Evolutionary conservation across 1,140 invertebrate species (phyloP).

Genomic region (Hycleus cichorii): DNA sequence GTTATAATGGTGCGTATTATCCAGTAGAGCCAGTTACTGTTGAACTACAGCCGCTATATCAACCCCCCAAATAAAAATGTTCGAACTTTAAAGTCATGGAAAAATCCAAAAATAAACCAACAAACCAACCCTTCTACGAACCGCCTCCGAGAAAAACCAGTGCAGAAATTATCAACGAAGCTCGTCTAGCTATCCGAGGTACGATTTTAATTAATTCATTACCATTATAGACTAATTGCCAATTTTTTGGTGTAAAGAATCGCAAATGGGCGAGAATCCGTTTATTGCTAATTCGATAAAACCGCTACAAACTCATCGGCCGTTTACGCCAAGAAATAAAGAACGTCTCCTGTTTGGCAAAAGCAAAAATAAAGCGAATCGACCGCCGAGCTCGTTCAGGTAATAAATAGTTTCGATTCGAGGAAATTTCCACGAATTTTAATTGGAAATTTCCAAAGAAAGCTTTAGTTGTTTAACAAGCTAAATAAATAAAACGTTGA

Average conservation of each 20-base stretch:
- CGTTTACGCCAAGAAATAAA: conserved; percentile 71
- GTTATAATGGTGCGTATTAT: not conserved
- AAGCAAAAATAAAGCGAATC: conserved; percentile 43
- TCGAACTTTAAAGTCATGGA: no score
- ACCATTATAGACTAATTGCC: not conserved
- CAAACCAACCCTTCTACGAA: conserved; percentile 27
- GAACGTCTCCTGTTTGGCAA: conserved; percentile 63
- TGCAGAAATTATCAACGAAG: conserved; percentile 72
- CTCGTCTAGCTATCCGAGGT: conserved; percentile 51
- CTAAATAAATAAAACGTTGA: no score
- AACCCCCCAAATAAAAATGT: not conserved
- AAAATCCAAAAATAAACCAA: no score
- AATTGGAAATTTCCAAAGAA: no score
- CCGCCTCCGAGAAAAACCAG: conserved; percentile 51
- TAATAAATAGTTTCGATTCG: conserved; percentile 34
- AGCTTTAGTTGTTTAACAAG: no score
- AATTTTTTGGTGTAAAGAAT: conserved; percentile 21
- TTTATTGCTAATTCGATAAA: conserved; percentile 33
- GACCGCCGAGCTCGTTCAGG: conserved; percentile 75
- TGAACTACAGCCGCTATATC: no score
- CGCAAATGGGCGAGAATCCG: conserved; percentile 34
- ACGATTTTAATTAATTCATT: conserved; percentile 4
- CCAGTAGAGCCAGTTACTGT: not conserved
- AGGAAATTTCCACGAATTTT: not conserved
- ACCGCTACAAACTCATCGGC: conserved; percentile 61